A percentile compares a stretch with the other conserved stretches of the same genome.
Conservation (phyloP, 2,797 vertebrate species). For the Sebastes umbrosus region DNA sequence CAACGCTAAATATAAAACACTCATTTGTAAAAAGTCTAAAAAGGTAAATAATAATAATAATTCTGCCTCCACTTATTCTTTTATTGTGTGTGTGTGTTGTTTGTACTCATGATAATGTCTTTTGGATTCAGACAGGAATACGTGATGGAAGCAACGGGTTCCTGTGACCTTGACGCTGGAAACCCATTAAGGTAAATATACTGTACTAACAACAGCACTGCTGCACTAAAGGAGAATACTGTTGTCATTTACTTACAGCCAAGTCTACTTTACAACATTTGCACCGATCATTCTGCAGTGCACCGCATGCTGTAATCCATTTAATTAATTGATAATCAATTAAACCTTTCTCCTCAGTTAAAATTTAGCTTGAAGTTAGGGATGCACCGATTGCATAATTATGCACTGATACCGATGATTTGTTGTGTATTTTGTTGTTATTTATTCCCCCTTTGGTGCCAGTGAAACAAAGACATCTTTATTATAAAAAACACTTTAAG, state of each 20-base stretch:
- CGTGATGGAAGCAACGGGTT: accelerated
- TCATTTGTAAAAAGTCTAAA: not conserved
- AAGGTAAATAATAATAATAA: not conserved
- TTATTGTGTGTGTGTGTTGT: not conserved
- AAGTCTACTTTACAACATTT: not conserved
- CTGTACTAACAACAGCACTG: not conserved
- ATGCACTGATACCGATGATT: accelerated
- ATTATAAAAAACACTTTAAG: no score
- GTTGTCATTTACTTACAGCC: not conserved
- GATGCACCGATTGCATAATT: no score
- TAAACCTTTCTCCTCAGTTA: not conserved
- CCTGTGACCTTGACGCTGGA: accelerated
- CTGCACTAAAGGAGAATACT: not conserved
- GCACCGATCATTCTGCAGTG: not conserved
- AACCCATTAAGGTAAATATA: not conserved
- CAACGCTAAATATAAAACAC: accelerated
- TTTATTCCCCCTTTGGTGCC: no score
- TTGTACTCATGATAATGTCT: not conserved
- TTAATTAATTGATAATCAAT: not conserved
- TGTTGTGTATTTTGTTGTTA: no score
- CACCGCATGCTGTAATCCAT: not conserved
- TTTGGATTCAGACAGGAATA: not conserved
- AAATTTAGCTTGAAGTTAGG: not conserved
- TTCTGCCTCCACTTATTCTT: not conserved
- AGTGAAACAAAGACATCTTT: no score